A percentile compares a stretch with the other conserved stretches of the same genome.
These are phyloP conservation scores for Ibycter americanus DNA, from an alignment of 2,797 vertebrate species.

Conservation along the genomic window DNA sequence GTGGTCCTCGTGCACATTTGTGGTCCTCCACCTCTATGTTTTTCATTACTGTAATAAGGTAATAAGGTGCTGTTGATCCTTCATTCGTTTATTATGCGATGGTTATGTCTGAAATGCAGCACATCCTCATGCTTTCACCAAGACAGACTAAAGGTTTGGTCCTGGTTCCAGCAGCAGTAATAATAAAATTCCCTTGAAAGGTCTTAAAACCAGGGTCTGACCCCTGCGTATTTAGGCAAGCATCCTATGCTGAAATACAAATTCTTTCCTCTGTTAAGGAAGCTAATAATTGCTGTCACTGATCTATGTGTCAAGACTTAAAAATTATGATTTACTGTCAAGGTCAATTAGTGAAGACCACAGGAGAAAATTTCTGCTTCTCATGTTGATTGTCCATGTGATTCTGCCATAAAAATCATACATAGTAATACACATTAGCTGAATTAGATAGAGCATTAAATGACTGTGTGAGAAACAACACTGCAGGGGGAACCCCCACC, in stretches of 20 bases:
- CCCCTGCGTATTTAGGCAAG: neutral
- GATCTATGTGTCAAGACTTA: neutral
- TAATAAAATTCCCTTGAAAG: neutral
- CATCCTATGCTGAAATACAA: neutral
- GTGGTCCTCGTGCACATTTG: neutral
- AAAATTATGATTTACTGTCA: neutral
- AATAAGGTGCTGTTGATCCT: neutral
- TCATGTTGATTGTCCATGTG: neutral
- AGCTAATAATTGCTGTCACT: neutral
- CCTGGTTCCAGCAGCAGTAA: neutral
- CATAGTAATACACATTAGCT: neutral
- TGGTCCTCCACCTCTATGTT: neutral
- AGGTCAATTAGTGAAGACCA: neutral
- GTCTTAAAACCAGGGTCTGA: neutral
- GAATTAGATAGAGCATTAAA: neutral
- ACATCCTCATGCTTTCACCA: neutral
- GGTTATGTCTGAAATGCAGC: neutral
- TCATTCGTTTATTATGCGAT: neutral
- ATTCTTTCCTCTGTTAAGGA: neutral
- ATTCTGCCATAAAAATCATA: neutral
- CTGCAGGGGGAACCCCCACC: neutral
- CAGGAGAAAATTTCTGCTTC: neutral
- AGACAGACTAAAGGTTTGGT: neutral
- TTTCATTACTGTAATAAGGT: neutral
- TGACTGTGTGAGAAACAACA: neutral